Evolutionary conservation across 2,113 vertebrate species (phyloP), one percentile per base, ranked within the genome.

Genomic region (Laterallus jamaicensis): DNA sequence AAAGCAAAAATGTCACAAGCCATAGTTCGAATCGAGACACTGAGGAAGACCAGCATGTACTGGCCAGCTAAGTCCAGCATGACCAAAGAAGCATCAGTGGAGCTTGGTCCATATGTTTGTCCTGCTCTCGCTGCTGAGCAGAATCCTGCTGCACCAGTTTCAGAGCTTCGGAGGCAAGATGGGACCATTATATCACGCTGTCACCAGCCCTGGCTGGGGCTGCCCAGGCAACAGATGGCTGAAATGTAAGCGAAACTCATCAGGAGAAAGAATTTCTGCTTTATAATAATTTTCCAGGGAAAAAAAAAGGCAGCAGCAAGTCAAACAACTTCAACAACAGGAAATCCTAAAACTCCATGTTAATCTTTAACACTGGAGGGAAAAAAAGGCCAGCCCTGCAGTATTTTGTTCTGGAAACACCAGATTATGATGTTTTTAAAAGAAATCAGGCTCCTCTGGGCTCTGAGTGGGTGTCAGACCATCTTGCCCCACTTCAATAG

Each of bases 201-300:
- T 79, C 90, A 86, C 25, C 55, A 89, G 77, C 66, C 42, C 90
- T 95, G 88, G 88, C 88, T 91, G 80, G 66, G 91, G 40, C 88
- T 96, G 80, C 83, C 80, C 1, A 2, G 92, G 90, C 96, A 97
- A 96, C 95, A 96, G 92, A 95, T 94, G 92, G 92, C 93, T 84
- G 83, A 93, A 93, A 93, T 87, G 70, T 50, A 87, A 92, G 84
- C 10, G 1, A 87, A 95, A 75, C 82, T 90, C 84, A 95, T 91
- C 67, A 90, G 63, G 40, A 92, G 18, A 50, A 90, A 93, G 88
- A 95, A 74, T 1, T 4, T 82, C 54, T 82, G 81, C 55, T 85
- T 87, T 92, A 80, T 64, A 85, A 64, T 49, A 93, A 87, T 78
- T 71, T 81, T 75, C 12, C 35, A 60, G 22, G 2, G 4, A 24